These are phyloP conservation scores for Plestiodon gilberti DNA, from an alignment of 2,113 vertebrate genomes.

Conservation along the genomic window DNA sequence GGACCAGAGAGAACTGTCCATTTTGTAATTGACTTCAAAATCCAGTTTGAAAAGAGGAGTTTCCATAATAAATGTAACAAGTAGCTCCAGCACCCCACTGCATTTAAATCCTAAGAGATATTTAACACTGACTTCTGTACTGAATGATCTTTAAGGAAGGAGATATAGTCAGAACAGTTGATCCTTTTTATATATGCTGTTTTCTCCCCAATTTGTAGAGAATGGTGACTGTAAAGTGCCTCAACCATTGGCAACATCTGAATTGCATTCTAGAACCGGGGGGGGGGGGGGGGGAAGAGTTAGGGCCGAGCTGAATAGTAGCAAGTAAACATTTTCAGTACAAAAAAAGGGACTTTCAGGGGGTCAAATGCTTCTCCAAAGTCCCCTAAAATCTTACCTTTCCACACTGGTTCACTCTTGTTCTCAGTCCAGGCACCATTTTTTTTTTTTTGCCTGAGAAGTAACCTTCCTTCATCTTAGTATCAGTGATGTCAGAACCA, in stretches of 20 bases:
- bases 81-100: slow-evolving; percentile 47
- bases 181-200: slow-evolving; percentile 65
- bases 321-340: neutral
- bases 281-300: neutral
- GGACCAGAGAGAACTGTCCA: neutral
- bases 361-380: neutral
- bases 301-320: neutral
- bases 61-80: slow-evolving; percentile 62
- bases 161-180: slow-evolving; percentile 51
- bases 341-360: too few species aligned
- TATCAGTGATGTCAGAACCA: neutral
- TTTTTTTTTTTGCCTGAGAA: neutral
- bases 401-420: neutral
- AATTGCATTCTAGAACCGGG: slow-evolving; percentile 45
- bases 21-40: slow-evolving; percentile 2
- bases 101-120: slow-evolving; percentile 54
- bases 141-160: slow-evolving; percentile 30
- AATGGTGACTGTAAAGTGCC: slow-evolving; percentile 73
- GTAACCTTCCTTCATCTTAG: neutral
- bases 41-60: slow-evolving; percentile 17
- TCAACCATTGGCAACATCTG: slow-evolving; percentile 65
- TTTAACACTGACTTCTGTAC: slow-evolving; percentile 59
- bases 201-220: slow-evolving; percentile 73
- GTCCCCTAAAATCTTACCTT: neutral
- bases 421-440: neutral